These are phyloP conservation scores for Synanthedon vespiformis DNA, from an alignment of 2,888 invertebrate genomes.

Conservation along the genomic window DNA sequence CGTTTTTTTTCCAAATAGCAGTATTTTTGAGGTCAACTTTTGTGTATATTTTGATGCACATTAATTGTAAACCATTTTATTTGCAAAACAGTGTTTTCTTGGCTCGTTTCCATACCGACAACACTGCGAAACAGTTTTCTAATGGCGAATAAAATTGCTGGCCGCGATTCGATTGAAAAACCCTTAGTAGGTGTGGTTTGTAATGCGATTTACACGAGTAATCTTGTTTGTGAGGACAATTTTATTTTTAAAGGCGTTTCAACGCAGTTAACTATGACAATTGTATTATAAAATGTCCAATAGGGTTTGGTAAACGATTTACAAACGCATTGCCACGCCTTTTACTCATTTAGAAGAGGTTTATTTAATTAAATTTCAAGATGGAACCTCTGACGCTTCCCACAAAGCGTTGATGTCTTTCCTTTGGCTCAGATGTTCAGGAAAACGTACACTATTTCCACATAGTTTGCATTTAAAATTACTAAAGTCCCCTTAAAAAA, in stretches of 20 bases:
- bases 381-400: not conserved
- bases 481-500: no score
- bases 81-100: not conserved
- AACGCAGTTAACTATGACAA: not conserved
- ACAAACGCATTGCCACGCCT: constrained; percentile 19
- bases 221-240: constrained; percentile 20
- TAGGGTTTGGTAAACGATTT: constrained; percentile 10
- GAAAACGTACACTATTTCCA: no score
- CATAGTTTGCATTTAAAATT: no score
- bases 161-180: not conserved
- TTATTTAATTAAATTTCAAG: not conserved
- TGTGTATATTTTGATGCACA: not conserved
- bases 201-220: constrained; percentile 43
- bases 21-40: not conserved
- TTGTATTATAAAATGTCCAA: not conserved
- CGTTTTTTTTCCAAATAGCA: not conserved
- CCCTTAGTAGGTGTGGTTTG: constrained; percentile 38
- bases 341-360: constrained; percentile 6
- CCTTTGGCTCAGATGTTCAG: not conserved
- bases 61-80: no score
- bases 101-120: not conserved
- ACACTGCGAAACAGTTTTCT: not conserved
- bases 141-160: not conserved
- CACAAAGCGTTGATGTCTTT: not conserved
- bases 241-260: not conserved